Evolutionary conservation across 1,140 invertebrate species (phyloP).

Genomic region (Polypedilum vanderplanki): DNA sequence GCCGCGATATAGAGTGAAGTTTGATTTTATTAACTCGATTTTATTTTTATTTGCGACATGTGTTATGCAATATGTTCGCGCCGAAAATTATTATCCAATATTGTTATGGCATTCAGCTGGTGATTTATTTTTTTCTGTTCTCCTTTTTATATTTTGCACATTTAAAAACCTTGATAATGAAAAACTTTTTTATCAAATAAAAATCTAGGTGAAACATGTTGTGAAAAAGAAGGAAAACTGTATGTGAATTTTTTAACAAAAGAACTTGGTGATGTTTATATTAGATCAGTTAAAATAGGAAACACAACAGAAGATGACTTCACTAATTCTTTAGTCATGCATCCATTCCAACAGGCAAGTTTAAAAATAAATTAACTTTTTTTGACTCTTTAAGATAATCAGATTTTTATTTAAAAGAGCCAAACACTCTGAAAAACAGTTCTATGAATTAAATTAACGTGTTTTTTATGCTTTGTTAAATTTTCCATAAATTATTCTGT

Average conservation of each 20-base stretch:
- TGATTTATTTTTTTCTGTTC: background rate
- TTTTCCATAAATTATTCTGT: too few species aligned
- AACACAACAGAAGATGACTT: constrained; percentile 62
- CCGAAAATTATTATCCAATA: constrained; percentile 12
- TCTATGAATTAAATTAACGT: too few species aligned
- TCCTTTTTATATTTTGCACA: background rate
- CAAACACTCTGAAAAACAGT: too few species aligned
- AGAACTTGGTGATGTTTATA: constrained; percentile 67
- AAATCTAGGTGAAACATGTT: constrained; percentile 5
- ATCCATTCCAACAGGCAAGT: constrained; percentile 51
- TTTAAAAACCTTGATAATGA: background rate
- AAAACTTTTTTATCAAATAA: background rate
- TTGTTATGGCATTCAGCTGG: background rate
- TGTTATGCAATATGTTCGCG: background rate
- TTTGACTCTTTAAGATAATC: too few species aligned
- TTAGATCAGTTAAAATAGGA: constrained; percentile 83
- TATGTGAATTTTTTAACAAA: constrained; percentile 34
- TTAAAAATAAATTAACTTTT: too few species aligned
- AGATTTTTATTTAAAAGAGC: too few species aligned
- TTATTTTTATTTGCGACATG: background rate
- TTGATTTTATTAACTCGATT: background rate
- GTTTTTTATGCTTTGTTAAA: too few species aligned
- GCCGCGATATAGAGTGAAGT: background rate
- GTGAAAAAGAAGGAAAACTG: background rate
- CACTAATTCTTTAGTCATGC: constrained; percentile 82